Base-by-base conservation (phyloP, 1,140 invertebrate genomes). In the Drosophila pandora region DNA sequence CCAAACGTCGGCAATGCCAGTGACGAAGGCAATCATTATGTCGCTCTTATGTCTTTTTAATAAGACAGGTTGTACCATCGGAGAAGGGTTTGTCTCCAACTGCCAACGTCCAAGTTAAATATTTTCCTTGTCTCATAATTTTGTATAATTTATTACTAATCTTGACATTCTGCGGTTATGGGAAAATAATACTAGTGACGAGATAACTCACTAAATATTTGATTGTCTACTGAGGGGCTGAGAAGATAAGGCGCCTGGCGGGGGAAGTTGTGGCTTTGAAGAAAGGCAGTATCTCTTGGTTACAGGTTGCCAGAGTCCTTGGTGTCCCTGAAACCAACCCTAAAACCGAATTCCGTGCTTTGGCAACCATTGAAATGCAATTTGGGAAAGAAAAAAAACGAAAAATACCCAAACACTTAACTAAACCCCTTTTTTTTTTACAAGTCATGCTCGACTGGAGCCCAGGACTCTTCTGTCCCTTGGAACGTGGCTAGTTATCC, bases 21-120 rank as follows among this genome's bases (percentile, higher is more conserved):
- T 23, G 13, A 47, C 9, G 60, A 45, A 41, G 58, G 57, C 37
- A 56, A 55, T 23, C 65, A 65, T 43, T 65, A 71, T 84, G 61
- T 79, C 57, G 82, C 58, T 61, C 79, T 87, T 79, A 79, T 87
- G 83, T 62, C 57, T 88, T 88, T 87, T 87, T 88, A 88, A 87
- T 88, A 82, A 82, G 88, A 71, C 17, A 17, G 25, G 5, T 1
- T 79, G 83, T 76, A 73, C 68, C 67, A 72, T 57, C 52, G 59
- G 59, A 28, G 30, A 21, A 43, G 13, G 25, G 28, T 23, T 39
- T 23, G 47, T 21, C 17, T 30, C 5, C 13, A n/a, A n/a, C n/a
- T n/a, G n/a, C n/a, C n/a, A n/a, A n/a, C n/a, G 28, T 23, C 37
- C 22, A 45, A 53, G 52, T 65, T 50, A 63, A 62, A 63, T 50